A percentile compares a stretch with the other conserved stretches of the same genome.
Evolutionary conservation across 2,888 invertebrate species (phyloP).

Genomic region (Drosophila nr. perissopoda): DNA sequence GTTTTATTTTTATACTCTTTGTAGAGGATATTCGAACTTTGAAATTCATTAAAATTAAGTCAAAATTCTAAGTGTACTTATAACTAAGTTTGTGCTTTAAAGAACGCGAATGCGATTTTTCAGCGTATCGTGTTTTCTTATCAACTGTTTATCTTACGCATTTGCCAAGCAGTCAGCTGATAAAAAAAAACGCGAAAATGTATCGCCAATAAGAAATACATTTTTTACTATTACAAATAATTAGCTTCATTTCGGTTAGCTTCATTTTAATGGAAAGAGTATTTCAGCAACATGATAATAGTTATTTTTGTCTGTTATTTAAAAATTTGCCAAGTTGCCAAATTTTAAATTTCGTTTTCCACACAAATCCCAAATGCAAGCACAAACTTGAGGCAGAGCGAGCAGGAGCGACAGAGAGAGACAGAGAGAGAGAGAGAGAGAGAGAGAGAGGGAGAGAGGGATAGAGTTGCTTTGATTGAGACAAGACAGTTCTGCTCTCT

Average conservation of each 20-base stretch:
- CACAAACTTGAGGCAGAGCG: slow-evolving; percentile 12
- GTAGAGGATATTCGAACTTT: background rate
- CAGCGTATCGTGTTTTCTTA: background rate
- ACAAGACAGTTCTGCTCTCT: slow-evolving; percentile 34
- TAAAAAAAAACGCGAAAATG: background rate
- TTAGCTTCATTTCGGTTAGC: background rate
- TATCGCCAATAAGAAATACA: too few relatives aligned
- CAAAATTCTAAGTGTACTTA: background rate
- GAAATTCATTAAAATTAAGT: background rate
- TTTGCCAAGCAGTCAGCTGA: background rate
- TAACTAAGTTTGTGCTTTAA: background rate
- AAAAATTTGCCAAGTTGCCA: slow-evolving; percentile 65
- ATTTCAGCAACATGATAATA: slow-evolving; percentile 7
- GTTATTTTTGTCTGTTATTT: slow-evolving; percentile 39
- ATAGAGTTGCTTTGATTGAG: slow-evolving; percentile 60
- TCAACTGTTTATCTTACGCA: background rate
- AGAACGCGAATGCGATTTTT: background rate
- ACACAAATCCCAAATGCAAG: slow-evolving; percentile 43
- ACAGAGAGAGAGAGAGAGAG: background rate
- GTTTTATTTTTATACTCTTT: slow-evolving; percentile 21
- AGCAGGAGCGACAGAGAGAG: background rate
- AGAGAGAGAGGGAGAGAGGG: background rate
- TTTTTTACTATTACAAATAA: background rate
- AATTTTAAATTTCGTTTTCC: slow-evolving; percentile 45
- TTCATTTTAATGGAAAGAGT: slow-evolving; percentile 11